Evolutionary conservation across 1,140 invertebrate genomes (phyloP).

Genomic region (Lucilia sericata): DNA sequence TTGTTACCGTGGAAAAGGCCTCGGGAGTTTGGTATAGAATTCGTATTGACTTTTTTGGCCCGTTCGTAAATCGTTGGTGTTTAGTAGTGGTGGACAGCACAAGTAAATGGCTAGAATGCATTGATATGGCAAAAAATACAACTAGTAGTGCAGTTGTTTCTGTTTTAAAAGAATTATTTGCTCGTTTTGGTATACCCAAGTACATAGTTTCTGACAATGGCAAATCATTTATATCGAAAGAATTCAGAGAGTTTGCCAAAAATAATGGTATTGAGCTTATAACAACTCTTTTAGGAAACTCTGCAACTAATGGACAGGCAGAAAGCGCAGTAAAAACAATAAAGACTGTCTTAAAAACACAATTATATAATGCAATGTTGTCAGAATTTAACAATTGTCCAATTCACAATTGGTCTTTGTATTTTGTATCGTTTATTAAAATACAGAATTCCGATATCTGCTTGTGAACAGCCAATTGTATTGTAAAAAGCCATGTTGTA

Average conservation of each 20-base stretch:
- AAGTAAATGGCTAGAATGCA: slow-evolving; percentile 43
- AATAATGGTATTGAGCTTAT: slow-evolving; percentile 56
- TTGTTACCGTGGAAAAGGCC: slow-evolving; percentile 6
- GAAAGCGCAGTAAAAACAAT: slow-evolving; percentile 59
- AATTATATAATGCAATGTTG: slow-evolving; percentile 76
- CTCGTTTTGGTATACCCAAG: slow-evolving; percentile 44
- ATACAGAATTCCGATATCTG: no score
- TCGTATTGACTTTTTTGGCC: slow-evolving; percentile 45
- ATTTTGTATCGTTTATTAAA: no score
- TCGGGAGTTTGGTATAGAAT: background rate
- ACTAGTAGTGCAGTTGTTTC: slow-evolving; percentile 23
- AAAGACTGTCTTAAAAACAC: background rate
- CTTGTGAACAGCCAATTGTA: no score
- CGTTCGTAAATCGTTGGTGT: slow-evolving; percentile 33
- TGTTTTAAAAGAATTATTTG: slow-evolving; percentile 48
- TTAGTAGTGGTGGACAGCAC: slow-evolving; percentile 29
- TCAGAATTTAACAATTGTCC: slow-evolving; percentile 75
- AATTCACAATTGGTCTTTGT: no score
- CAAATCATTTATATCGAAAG: slow-evolving; percentile 49
- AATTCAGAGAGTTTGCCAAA: slow-evolving; percentile 20
- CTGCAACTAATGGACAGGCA: slow-evolving; percentile 62
- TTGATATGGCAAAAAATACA: no score
- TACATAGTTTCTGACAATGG: slow-evolving; percentile 52
- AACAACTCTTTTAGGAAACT: slow-evolving; percentile 57
- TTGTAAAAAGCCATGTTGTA: no score